Percentiles rank a stretch among this genome's conserved stretches.
Evolutionary conservation across 2,888 invertebrate species (phyloP).

Genomic region (Drosophila multiciliata): DNA sequence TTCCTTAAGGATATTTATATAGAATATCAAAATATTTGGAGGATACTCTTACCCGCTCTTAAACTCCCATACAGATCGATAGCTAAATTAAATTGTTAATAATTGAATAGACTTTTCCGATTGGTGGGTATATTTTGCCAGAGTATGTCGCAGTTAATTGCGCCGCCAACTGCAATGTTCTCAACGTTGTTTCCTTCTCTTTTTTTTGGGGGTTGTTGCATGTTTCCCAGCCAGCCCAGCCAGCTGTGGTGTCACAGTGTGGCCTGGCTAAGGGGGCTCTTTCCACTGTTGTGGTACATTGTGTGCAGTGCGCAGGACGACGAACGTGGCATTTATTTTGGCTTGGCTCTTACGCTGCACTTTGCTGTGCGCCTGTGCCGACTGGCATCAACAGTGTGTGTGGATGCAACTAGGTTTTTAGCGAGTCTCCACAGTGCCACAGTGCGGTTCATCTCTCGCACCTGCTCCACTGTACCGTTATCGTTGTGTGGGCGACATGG

Average conservation of each 20-base stretch:
- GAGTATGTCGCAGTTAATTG: neutral
- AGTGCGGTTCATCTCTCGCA: neutral
- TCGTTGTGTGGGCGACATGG: conserved; percentile 68
- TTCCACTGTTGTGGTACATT: neutral
- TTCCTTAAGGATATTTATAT: neutral
- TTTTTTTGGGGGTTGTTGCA: conserved; percentile 51
- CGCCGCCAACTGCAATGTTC: neutral
- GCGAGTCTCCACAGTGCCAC: conserved; percentile 13
- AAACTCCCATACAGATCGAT: neutral
- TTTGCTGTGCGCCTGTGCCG: conserved; percentile 58
- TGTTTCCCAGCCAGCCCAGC: conserved; percentile 17
- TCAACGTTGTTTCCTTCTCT: neutral
- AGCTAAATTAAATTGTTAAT: neutral
- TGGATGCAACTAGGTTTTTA: conserved; percentile 16
- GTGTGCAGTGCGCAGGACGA: conserved; percentile 55
- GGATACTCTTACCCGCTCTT: neutral
- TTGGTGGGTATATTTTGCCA: neutral
- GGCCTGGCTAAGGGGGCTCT: conserved; percentile 12
- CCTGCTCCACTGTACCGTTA: conserved; percentile 17
- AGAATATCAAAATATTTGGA: neutral
- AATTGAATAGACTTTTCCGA: neutral
- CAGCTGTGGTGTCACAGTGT: conserved; percentile 35
- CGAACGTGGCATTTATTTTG: conserved; percentile 2
- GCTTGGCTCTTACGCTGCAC: conserved; percentile 1
- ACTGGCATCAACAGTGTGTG: conserved; percentile 75